These are phyloP conservation scores for Monodelphis domestica DNA, from an alignment of 2,797 vertebrate species.

Conservation along the genomic window DNA sequence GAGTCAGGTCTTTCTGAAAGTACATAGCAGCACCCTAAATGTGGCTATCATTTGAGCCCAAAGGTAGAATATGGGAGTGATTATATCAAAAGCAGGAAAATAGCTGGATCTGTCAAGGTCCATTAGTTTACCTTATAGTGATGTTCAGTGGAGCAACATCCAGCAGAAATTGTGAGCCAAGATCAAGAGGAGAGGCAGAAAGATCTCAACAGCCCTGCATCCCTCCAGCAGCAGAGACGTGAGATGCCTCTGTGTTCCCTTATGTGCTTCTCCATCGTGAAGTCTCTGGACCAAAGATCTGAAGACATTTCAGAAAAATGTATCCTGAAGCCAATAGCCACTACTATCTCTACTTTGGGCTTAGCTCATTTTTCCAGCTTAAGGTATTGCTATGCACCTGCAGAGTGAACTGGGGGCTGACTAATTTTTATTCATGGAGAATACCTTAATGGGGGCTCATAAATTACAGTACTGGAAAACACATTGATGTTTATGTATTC, in stretches of 20 bases:
- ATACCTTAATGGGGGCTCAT: neutral
- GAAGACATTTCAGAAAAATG: neutral
- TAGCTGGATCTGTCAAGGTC: too few relatives aligned
- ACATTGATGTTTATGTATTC: neutral
- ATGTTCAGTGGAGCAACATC: too few relatives aligned
- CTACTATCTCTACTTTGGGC: neutral
- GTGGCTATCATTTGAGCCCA: too few relatives aligned
- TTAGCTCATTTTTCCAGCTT: neutral
- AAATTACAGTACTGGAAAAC: neutral
- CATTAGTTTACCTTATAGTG: too few relatives aligned
- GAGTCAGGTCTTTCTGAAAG: neutral
- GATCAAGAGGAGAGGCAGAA: neutral
- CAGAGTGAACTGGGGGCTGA: neutral
- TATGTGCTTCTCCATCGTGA: neutral
- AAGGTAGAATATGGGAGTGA: neutral
- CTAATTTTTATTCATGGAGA: neutral
- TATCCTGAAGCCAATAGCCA: neutral
- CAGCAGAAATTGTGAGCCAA: too few relatives aligned
- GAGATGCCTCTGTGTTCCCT: neutral
- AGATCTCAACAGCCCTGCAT: neutral
- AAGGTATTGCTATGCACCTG: neutral
- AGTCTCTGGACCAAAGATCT: neutral
- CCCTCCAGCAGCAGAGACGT: neutral
- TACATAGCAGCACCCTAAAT: neutral
- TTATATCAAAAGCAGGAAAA: too few relatives aligned